Conservation (phyloP, 1,140 invertebrate genomes). For the Acromyrmex charruanus region DNA sequence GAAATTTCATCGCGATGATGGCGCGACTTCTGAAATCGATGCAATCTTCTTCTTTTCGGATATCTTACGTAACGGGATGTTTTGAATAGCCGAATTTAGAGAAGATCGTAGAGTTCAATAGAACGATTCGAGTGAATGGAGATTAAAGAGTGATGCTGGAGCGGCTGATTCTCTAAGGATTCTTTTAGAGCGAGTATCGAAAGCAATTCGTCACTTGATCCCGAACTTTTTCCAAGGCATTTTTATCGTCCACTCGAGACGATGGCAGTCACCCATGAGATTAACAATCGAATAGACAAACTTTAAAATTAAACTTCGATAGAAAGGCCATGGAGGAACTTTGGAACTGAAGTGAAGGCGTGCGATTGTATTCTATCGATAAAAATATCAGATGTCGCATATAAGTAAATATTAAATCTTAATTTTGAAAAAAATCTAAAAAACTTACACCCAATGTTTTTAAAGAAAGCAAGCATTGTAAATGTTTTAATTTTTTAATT, state of each 20-base stretch:
- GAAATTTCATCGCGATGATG: slow-evolving; percentile 27
- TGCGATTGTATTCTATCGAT: neutral
- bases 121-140: slow-evolving; percentile 57
- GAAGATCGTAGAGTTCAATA: slow-evolving; percentile 18
- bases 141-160: slow-evolving; percentile 59
- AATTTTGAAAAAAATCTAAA: neutral
- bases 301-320: slow-evolving; percentile 23
- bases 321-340: neutral
- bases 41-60: slow-evolving; percentile 17
- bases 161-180: slow-evolving; percentile 16
- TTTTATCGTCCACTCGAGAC: slow-evolving; percentile 51
- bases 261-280: slow-evolving; percentile 47
- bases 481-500: neutral
- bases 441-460: neutral
- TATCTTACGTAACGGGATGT: slow-evolving; percentile 41
- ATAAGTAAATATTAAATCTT: neutral
- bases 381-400: neutral
- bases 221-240: slow-evolving; percentile 41
- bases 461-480: neutral
- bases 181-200: slow-evolving; percentile 50
- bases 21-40: slow-evolving; percentile 20
- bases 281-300: slow-evolving; percentile 23
- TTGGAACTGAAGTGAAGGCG: neutral
- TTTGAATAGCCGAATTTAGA: neutral
- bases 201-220: slow-evolving; percentile 67